These are phyloP conservation scores for Acanthosepion esculentum DNA, from an alignment of 2,888 invertebrate species.

Conservation along the genomic window DNA sequence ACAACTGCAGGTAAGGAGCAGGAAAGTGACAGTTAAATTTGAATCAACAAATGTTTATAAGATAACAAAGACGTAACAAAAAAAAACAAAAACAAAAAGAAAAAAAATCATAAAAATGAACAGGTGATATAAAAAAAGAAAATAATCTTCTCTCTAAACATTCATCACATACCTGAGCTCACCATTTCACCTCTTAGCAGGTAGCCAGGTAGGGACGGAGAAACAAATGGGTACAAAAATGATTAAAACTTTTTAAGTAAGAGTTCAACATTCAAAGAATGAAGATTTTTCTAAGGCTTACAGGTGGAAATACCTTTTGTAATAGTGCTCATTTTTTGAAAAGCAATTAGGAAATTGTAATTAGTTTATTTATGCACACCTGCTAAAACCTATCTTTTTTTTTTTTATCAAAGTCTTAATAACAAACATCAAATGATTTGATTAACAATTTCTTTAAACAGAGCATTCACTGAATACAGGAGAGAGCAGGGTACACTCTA, in stretches of 20 bases:
- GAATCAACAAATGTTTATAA: too few relatives aligned
- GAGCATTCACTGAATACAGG: not conserved
- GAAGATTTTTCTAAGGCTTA: not conserved
- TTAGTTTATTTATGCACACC: not conserved
- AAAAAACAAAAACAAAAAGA: too few relatives aligned
- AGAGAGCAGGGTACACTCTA: not conserved
- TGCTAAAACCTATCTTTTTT: not conserved
- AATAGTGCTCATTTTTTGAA: not conserved
- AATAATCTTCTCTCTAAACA: not conserved
- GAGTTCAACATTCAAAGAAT: not conserved
- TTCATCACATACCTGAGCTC: not conserved
- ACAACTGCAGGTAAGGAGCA: too few relatives aligned
- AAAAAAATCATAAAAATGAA: not conserved
- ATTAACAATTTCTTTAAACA: not conserved
- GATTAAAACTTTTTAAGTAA: not conserved
- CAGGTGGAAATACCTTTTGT: not conserved
- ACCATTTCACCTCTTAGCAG: not conserved
- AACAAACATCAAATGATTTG: too few relatives aligned
- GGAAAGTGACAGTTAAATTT: too few relatives aligned
- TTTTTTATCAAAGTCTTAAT: not conserved
- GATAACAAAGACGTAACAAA: not conserved
- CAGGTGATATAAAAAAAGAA: not conserved
- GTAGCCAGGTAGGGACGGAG: not conserved
- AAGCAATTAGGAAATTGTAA: not conserved
- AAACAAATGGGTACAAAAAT: constrained; percentile 10